Base-by-base conservation (phyloP, 23 tunicate species). In the Botrylloides violaceus region DNA sequence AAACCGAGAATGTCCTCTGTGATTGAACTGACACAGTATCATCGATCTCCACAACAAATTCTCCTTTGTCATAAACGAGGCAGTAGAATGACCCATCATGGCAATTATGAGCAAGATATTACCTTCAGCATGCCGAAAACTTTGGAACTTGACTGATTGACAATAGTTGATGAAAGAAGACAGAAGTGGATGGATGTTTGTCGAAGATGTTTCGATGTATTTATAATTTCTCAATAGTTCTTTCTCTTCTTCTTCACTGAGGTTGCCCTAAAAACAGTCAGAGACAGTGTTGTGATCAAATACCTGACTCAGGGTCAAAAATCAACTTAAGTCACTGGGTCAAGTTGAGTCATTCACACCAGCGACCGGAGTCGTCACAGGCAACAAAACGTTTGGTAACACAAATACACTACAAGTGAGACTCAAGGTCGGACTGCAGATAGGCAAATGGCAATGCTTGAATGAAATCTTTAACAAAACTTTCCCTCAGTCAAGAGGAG, bases 91-190 rank as follows among this genome's bases (percentile, higher is more conserved):
- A n/a, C n/a, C n/a, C n/a, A n/a, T n/a, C n/a, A n/a, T n/a, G n/a
- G n/a, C n/a, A n/a, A n/a, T n/a, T n/a, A n/a, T n/a, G n/a, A n/a
- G n/a, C n/a, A n/a, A n/a, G n/a, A n/a, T n/a, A n/a, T n/a, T 34
- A 68, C 74, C 74, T 68, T 68, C 74, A 23, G 74, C 56, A 36
- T 84, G 76, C 49, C 80, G 78, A 58, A 92, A 84, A 1, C 98
- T 91, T 25, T 84, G 98, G 64, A 92, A 92, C 50, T 84, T 84
- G 20, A 92, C 92, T 3, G 98, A 84, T 49, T 84, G 92, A 58
- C 98, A 92, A 49, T 92, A 92, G 57, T 80, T 84, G 56, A 92
- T 87, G 26, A 92, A 57, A 15, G 87, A 59, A 6, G 98, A 92
- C 2, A 92, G 92, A 36, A 18, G 64, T 7, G 98, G 83, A 47